phyloP scores from a whole-genome alignment of 1,140 invertebrate genomes.

The Halictus rubicundus region DNA sequence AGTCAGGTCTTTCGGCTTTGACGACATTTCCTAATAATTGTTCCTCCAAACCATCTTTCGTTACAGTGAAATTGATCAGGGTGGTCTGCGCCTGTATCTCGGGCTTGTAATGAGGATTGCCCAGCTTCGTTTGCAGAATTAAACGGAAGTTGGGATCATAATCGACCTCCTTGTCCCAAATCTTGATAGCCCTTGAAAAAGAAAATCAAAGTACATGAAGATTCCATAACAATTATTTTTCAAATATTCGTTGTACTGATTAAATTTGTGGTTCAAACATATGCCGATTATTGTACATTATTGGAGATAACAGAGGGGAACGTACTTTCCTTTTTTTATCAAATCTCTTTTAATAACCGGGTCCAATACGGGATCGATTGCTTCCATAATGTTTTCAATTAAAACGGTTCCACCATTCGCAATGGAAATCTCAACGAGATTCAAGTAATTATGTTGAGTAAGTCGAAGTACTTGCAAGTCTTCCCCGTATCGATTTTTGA shows the following conservation, averaged over 20 bases:
- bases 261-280: no score
- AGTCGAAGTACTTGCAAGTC: conserved; percentile 88
- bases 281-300: no score
- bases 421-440: conserved; percentile 91
- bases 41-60: conserved; percentile 94
- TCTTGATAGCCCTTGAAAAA: conserved; percentile 84
- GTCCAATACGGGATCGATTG: conserved; percentile 93
- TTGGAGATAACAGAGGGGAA: conserved; percentile 59
- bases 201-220: no score
- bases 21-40: conserved; percentile 96
- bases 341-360: conserved; percentile 93
- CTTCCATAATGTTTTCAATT: conserved; percentile 95
- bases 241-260: not conserved
- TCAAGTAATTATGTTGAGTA: conserved; percentile 91
- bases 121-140: conserved; percentile 95
- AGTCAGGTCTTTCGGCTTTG: conserved; percentile 94
- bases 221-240: not conserved
- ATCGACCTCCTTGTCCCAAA: conserved; percentile 96
- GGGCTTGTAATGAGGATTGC: conserved; percentile 97
- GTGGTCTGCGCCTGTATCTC: conserved; percentile 98
- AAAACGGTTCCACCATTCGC: conserved; percentile 87
- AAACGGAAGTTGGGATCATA: conserved; percentile 92
- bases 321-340: conserved; percentile 90
- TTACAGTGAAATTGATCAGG: conserved; percentile 97
- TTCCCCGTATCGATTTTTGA: conserved; percentile 90